Conservation (phyloP, 2,113 vertebrate species). For the Mustela lutreola region DNA sequence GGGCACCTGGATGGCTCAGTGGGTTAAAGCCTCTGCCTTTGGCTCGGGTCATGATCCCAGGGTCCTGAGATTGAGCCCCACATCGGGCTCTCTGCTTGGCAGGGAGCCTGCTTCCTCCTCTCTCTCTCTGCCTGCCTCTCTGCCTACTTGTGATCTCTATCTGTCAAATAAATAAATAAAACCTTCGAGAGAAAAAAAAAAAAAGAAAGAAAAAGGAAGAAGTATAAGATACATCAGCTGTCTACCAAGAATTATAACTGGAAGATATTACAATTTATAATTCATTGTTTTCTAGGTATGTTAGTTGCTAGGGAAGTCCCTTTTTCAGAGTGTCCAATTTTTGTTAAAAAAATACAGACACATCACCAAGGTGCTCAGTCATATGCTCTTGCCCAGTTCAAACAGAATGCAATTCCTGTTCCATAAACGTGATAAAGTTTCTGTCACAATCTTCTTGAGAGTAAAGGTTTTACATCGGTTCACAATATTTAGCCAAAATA, state of each 20-base stretch:
- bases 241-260: not conserved
- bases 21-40: too few species aligned
- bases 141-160: too few species aligned
- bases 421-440: not conserved
- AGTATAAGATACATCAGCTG: not conserved
- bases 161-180: too few species aligned
- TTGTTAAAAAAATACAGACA: not conserved
- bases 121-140: too few species aligned
- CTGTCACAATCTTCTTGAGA: not conserved
- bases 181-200: too few species aligned
- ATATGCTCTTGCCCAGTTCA: not conserved
- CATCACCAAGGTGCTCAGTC: not conserved
- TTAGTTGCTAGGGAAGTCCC: not conserved
- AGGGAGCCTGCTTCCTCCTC: too few species aligned
- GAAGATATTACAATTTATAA: not conserved
- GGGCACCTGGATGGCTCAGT: too few species aligned
- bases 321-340: not conserved
- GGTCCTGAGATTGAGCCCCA: too few species aligned
- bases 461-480: not conserved
- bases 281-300: too few species aligned
- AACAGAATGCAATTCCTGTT: not conserved
- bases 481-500: not conserved
- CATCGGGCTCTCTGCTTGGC: too few species aligned
- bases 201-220: not conserved
- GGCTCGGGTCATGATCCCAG: too few species aligned